Evolutionary conservation across 2,113 vertebrate genomes (phyloP).

Genomic region (Sander vitreus): DNA sequence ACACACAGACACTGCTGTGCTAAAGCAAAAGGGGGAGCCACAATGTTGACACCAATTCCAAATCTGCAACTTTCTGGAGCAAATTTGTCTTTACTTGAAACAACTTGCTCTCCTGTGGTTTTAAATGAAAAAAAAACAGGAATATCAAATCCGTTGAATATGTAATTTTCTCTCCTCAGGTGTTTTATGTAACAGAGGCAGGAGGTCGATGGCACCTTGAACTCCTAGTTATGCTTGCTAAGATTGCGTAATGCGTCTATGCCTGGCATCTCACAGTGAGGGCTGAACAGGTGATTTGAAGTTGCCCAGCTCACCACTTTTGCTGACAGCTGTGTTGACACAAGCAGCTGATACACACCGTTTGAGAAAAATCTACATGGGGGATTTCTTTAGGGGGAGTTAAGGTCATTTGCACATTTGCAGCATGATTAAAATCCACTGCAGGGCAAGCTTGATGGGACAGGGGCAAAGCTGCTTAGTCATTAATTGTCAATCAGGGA

Average conservation of each 20-base stretch:
- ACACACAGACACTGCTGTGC: constrained; percentile 30
- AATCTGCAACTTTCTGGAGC: neutral
- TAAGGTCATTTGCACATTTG: constrained; percentile 1
- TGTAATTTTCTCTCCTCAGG: neutral
- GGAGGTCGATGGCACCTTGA: constrained; percentile 77
- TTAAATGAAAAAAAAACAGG: neutral
- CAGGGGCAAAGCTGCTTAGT: neutral
- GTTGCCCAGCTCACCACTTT: constrained; percentile 43
- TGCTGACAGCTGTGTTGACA: constrained; percentile 77
- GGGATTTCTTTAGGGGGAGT: neutral
- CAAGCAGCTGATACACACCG: constrained; percentile 54
- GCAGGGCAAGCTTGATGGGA: neutral
- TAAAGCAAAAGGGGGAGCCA: constrained; percentile 1
- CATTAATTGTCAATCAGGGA: neutral
- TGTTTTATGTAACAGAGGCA: constrained; percentile 57
- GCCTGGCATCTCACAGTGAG: constrained; percentile 15
- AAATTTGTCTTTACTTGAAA: neutral
- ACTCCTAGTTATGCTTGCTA: constrained; percentile 61
- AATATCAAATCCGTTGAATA: neutral
- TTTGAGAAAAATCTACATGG: constrained; percentile 30
- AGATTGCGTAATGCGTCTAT: constrained; percentile 72
- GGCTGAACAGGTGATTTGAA: constrained; percentile 68
- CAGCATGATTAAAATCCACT: neutral
- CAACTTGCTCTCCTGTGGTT: neutral
- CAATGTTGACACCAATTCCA: constrained; percentile 19